Conservation (phyloP, 2,888 invertebrate species). For the Tenthredo mesomela region DNA sequence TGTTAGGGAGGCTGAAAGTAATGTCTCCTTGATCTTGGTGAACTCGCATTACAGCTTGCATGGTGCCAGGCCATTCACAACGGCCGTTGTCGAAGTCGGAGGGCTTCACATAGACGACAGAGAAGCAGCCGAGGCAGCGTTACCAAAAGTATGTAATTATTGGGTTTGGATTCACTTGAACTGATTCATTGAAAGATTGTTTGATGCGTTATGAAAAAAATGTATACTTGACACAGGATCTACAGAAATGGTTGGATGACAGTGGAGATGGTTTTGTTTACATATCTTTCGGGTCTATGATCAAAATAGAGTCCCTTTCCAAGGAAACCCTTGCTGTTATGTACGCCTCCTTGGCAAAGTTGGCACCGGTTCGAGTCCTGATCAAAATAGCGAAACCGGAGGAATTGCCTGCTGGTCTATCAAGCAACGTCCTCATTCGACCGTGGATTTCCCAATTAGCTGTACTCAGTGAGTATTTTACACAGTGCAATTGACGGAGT, state of each 20-base stretch:
- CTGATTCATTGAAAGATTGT: neutral
- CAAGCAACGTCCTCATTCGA: constrained; percentile 62
- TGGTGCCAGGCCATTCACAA: constrained; percentile 76
- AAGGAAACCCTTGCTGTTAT: constrained; percentile 58
- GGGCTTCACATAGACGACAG: constrained; percentile 79
- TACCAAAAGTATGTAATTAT: constrained; percentile 58
- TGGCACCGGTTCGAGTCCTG: constrained; percentile 65
- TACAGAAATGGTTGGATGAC: constrained; percentile 66
- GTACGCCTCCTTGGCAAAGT: constrained; percentile 64
- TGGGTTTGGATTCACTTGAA: neutral
- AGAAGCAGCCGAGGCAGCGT: constrained; percentile 53
- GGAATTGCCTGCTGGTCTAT: constrained; percentile 63
- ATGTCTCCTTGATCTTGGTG: constrained; percentile 77
- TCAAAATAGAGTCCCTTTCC: constrained; percentile 65
- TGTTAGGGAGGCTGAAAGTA: constrained; percentile 76
- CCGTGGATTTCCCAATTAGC: constrained; percentile 68
- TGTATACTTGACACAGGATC: constrained; percentile 58
- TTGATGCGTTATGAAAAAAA: neutral
- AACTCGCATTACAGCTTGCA: constrained; percentile 79
- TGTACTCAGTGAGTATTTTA: constrained; percentile 62
- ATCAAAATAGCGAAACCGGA: constrained; percentile 62
- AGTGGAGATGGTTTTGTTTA: constrained; percentile 68
- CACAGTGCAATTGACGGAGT: neutral
- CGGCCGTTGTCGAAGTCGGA: constrained; percentile 79
- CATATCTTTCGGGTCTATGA: constrained; percentile 68